Conservation (phyloP, 2,888 invertebrate species). For the Proisotoma minuta region DNA sequence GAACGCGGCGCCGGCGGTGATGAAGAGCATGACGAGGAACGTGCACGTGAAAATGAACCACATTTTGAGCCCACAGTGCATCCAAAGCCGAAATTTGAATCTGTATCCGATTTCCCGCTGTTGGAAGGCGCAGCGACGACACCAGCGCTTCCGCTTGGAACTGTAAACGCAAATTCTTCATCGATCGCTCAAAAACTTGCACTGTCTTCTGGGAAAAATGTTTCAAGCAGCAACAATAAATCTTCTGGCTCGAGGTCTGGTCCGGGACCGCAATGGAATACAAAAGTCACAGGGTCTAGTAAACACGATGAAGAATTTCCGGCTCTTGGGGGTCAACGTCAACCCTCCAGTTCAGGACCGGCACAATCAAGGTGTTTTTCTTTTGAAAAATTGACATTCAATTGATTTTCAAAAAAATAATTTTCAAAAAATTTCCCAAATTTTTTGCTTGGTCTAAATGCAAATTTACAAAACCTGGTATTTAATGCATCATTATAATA, state of each 20-base stretch:
- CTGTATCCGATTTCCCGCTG: conserved; percentile 40
- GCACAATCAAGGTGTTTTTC: no score
- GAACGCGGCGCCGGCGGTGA: no score
- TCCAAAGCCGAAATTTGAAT: conserved; percentile 41
- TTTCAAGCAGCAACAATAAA: conserved; percentile 47
- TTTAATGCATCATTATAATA: no score
- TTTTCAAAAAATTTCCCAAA: no score
- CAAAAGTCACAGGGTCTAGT: conserved; percentile 40
- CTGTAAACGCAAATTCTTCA: conserved; percentile 9
- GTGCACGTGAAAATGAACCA: background rate
- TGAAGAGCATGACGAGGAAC: background rate
- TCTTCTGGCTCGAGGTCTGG: conserved; percentile 1
- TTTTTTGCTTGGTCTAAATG: no score
- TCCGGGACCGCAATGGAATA: conserved; percentile 37
- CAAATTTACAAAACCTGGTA: no score
- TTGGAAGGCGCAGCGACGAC: conserved; percentile 34
- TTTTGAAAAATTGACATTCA: no score
- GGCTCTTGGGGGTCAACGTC: conserved; percentile 46
- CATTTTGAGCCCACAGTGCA: conserved; percentile 18
- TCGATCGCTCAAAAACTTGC: conserved; percentile 50
- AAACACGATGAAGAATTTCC: conserved; percentile 50
- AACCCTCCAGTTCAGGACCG: no score
- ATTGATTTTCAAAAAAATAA: no score
- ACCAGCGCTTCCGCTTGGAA: conserved; percentile 17
- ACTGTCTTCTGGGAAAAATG: conserved; percentile 49